Conservation (phyloP, 2,113 vertebrate species). For the Psittacula cyanocephala region DNA sequence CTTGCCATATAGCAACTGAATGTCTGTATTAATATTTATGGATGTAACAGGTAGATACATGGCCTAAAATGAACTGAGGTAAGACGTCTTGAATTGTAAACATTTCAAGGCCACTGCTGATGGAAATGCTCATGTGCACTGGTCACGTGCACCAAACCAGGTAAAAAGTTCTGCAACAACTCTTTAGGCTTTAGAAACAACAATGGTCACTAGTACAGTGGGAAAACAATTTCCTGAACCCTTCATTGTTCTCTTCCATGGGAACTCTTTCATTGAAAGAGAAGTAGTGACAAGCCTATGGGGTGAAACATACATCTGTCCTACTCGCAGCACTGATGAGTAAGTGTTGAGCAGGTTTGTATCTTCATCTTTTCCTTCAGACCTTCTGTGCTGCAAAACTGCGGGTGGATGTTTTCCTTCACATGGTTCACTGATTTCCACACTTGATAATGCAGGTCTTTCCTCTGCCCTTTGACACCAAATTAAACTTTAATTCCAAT, state of each 20-base stretch:
- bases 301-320: background rate
- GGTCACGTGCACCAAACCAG: background rate
- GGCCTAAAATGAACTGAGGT: background rate
- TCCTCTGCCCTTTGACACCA: conserved; percentile 51
- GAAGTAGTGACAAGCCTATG: background rate
- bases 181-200: background rate
- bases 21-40: background rate
- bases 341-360: background rate
- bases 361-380: background rate
- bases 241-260: background rate
- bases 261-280: background rate
- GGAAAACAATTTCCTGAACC: background rate
- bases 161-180: background rate
- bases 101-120: background rate
- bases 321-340: background rate
- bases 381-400: background rate
- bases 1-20: accelerated
- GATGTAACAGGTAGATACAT: background rate
- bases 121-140: background rate
- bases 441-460: background rate
- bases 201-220: background rate
- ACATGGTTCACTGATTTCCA: background rate
- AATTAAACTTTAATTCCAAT: conserved; percentile 66
- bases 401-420: background rate
- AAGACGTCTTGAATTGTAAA: background rate